Conservation (phyloP, 1,140 invertebrate species). For the Trichomalopsis sarcophagae region DNA sequence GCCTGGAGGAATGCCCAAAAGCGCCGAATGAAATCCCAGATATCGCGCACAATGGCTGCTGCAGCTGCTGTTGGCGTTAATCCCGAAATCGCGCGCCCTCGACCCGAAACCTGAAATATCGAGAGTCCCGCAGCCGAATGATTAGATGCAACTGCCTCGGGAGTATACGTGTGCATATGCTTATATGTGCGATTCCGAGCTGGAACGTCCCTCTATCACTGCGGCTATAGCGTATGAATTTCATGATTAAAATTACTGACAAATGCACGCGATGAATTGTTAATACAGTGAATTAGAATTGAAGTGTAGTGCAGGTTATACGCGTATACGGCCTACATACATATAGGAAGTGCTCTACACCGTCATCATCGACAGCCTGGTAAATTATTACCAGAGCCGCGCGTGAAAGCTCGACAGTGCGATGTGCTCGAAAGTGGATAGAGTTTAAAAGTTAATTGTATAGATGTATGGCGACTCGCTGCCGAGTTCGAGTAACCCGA, state of each 20-base stretch:
- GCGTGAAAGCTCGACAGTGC: too few species aligned
- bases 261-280: background rate
- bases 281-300: background rate
- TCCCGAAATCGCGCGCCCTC: constrained; percentile 33
- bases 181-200: background rate
- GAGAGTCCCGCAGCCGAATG: constrained; percentile 24
- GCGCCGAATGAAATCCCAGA: constrained; percentile 24
- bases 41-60: constrained; percentile 22
- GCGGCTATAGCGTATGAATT: background rate
- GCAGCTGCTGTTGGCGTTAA: constrained; percentile 27
- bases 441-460: too few species aligned
- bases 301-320: too few species aligned
- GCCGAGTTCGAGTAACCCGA: background rate
- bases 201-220: background rate
- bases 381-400: too few species aligned
- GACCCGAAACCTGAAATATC: constrained; percentile 18
- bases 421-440: too few species aligned
- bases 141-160: constrained; percentile 35
- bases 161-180: background rate
- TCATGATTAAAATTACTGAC: background rate
- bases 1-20: background rate
- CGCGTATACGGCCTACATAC: too few species aligned
- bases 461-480: background rate
- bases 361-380: too few species aligned
- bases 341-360: too few species aligned